Evolutionary conservation across 2,113 vertebrate genomes (phyloP).

Genomic region (Cavia aperea): DNA sequence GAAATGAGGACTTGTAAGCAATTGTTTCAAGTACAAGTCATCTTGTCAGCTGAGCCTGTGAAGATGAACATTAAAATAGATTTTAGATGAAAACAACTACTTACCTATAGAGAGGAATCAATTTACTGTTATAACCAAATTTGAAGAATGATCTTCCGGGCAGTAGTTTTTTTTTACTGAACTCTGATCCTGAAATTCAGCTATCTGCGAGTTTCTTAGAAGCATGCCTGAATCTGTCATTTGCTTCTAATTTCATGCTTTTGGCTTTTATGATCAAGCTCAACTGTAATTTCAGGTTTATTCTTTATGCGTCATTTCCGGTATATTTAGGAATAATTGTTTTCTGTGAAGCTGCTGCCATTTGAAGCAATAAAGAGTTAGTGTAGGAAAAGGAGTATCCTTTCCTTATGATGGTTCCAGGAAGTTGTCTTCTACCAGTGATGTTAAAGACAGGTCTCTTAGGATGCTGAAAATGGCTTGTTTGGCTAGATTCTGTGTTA

Average conservation of each 20-base stretch:
- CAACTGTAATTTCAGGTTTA: background rate
- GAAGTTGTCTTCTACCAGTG: background rate
- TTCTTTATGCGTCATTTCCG: too few species aligned
- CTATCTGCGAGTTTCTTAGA: background rate
- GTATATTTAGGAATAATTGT: background rate
- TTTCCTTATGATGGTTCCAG: background rate
- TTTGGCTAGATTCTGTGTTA: too few species aligned
- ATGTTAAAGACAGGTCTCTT: background rate
- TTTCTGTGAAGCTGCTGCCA: background rate
- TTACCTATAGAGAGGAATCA: background rate
- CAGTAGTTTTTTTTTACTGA: background rate
- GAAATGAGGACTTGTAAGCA: background rate
- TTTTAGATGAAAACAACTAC: background rate
- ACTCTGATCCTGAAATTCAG: background rate
- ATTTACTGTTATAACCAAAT: too few species aligned
- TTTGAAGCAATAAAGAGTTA: background rate
- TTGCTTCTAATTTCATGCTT: background rate
- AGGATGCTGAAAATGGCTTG: background rate
- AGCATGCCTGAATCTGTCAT: rapidly evolving
- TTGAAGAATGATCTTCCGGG: background rate
- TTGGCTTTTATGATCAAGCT: background rate
- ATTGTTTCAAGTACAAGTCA: background rate
- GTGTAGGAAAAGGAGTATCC: background rate
- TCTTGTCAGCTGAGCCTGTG: background rate
- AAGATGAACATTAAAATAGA: background rate